phyloP scores from a whole-genome alignment of 1,140 invertebrate species.

The Drosophila azteca region DNA sequence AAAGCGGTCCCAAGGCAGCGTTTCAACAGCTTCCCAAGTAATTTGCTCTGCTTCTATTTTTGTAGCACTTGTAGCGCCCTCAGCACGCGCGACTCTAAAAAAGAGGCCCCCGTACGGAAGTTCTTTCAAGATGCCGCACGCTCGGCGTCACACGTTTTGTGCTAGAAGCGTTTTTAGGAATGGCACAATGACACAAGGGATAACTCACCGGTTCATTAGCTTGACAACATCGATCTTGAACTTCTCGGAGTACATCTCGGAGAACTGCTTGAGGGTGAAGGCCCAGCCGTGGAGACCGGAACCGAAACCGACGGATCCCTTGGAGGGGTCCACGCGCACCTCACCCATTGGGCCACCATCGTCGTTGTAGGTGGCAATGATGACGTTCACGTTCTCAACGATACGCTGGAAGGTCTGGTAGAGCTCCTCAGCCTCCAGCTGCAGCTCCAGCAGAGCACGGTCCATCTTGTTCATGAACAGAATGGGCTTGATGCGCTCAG shows the following conservation, averaged over 20 bases:
- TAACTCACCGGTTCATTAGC: conserved; percentile 94
- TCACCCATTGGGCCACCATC: conserved; percentile 99
- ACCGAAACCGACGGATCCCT: conserved; percentile 99
- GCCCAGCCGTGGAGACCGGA: conserved; percentile 99
- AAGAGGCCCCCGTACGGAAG: conserved; percentile 13
- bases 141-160: conserved; percentile 80
- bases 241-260: conserved; percentile 99
- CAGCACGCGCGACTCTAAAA: conserved; percentile 57
- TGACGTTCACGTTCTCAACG: conserved; percentile 99
- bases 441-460: conserved; percentile 96
- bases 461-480: conserved; percentile 99
- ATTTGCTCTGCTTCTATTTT: conserved; percentile 82
- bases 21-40: conserved; percentile 71
- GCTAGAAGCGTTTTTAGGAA: conserved; percentile 70
- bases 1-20: conserved; percentile 86
- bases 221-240: conserved; percentile 99
- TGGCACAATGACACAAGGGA: not conserved
- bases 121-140: conserved; percentile 43
- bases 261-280: conserved; percentile 99
- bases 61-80: conserved; percentile 77
- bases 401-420: conserved; percentile 99
- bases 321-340: conserved; percentile 97
- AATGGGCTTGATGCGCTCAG: conserved; percentile 99
- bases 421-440: conserved; percentile 97
- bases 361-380: conserved; percentile 99